Conservation (phyloP, 2,113 vertebrate genomes). For the Myanophis thanlyinensis region DNA sequence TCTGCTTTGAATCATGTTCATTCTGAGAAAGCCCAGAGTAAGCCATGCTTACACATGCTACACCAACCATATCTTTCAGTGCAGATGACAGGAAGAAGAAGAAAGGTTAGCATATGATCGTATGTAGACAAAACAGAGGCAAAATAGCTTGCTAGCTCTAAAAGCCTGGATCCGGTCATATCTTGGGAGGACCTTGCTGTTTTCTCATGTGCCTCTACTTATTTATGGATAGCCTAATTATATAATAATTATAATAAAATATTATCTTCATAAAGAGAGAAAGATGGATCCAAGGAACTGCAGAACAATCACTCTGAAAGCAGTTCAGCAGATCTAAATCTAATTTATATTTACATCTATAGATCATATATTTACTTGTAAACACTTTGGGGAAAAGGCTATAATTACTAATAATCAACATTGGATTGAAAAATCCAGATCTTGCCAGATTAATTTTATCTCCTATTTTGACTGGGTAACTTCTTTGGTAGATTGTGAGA, state of each 20-base stretch:
- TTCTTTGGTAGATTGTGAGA: not conserved
- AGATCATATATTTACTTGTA: not conserved
- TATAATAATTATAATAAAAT: not conserved
- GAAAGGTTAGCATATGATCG: not conserved
- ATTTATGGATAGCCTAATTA: not conserved
- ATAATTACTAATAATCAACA: not conserved
- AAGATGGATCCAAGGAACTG: not conserved
- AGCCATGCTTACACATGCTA: too few species aligned
- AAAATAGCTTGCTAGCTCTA: not conserved
- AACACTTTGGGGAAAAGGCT: not conserved
- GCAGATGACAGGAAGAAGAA: not conserved
- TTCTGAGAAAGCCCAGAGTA: too few species aligned
- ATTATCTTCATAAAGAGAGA: not conserved
- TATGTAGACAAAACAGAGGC: not conserved
- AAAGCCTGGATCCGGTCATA: not conserved
- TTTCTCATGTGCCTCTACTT: not conserved
- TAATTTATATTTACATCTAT: not conserved
- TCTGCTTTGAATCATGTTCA: too few species aligned
- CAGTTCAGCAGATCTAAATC: not conserved
- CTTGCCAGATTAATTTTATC: not conserved
- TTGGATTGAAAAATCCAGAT: not conserved
- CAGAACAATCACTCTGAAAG: not conserved
- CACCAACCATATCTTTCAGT: too few species aligned
- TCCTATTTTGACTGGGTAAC: not conserved
- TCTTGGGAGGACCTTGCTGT: not conserved